Evolutionary conservation across 2,797 vertebrate genomes (phyloP).

Genomic region (Alfaro cultratus): DNA sequence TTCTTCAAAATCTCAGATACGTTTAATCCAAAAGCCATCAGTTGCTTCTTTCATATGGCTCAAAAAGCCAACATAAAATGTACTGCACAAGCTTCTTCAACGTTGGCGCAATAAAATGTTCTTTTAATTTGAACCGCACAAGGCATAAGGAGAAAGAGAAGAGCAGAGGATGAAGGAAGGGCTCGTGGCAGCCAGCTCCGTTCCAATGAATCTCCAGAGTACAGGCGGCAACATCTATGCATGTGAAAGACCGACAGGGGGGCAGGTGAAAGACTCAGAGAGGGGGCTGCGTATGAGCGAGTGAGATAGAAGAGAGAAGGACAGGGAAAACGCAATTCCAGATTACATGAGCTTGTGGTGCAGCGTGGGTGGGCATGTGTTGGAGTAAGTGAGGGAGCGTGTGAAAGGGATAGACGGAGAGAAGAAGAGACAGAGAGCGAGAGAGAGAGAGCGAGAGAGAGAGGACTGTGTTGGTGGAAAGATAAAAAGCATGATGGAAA

Average conservation of each 20-base stretch:
- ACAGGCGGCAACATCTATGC: slow-evolving; percentile 45
- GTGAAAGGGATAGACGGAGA: slow-evolving; percentile 16
- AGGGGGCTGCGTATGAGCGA: neutral
- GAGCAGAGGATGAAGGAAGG: slow-evolving; percentile 18
- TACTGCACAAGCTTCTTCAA: slow-evolving; percentile 30
- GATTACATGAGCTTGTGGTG: slow-evolving; percentile 70
- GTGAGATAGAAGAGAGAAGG: slow-evolving; percentile 27
- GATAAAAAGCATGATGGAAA: slow-evolving; percentile 36
- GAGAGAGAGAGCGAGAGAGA: slow-evolving; percentile 11
- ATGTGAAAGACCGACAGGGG: slow-evolving; percentile 47
- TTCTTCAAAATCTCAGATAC: neutral
- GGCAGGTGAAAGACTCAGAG: slow-evolving; percentile 21
- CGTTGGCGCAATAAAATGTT: slow-evolving; percentile 29
- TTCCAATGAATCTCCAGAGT: slow-evolving; percentile 67
- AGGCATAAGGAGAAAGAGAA: slow-evolving; percentile 18
- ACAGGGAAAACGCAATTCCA: slow-evolving; percentile 57
- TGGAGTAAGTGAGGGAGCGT: slow-evolving; percentile 46
- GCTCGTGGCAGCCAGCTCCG: slow-evolving; percentile 50
- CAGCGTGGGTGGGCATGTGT: slow-evolving; percentile 71
- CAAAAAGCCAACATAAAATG: slow-evolving; percentile 7
- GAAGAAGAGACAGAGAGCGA: slow-evolving; percentile 14
- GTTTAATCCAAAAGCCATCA: neutral
- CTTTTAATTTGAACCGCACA: slow-evolving; percentile 39
- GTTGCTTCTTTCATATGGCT: neutral
- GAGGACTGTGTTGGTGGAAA: slow-evolving; percentile 23